These are phyloP conservation scores for Bombyx huttoni DNA, from an alignment of 2,888 invertebrate genomes.

Conservation along the genomic window DNA sequence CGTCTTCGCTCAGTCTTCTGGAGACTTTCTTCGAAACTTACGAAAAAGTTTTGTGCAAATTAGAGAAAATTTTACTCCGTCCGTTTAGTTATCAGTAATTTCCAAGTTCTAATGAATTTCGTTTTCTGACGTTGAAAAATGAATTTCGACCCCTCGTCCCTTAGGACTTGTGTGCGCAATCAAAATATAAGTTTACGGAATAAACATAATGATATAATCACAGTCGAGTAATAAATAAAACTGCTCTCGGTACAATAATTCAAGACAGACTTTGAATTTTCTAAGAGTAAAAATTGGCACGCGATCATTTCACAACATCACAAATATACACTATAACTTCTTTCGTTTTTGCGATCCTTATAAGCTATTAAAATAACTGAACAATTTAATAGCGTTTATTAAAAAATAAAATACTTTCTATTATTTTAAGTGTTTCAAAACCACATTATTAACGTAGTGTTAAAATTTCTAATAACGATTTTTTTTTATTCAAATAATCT, in stretches of 20 bases:
- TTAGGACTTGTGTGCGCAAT: constrained; percentile 42
- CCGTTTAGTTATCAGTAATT: constrained; percentile 71
- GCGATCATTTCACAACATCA: no score
- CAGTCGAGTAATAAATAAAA: no score
- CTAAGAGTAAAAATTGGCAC: no score
- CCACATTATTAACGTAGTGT: no score
- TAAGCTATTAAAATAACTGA: no score
- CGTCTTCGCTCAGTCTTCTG: constrained; percentile 20
- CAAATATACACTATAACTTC: no score
- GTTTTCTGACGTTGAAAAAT: constrained; percentile 70
- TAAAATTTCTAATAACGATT: neutral
- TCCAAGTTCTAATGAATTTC: constrained; percentile 72
- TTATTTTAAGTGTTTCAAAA: no score
- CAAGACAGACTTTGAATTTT: no score
- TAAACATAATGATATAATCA: neutral
- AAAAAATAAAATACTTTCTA: no score
- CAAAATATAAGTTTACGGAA: constrained; percentile 12
- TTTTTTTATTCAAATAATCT: neutral
- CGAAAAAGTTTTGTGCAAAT: constrained; percentile 69
- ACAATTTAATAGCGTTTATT: neutral
- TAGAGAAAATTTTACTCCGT: constrained; percentile 69
- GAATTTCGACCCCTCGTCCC: constrained; percentile 53
- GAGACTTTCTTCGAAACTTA: constrained; percentile 57
- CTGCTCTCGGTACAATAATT: no score
- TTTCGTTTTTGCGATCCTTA: no score